These are phyloP conservation scores for Drosophila leonis DNA, from an alignment of 2,888 invertebrate species.

Conservation along the genomic window DNA sequence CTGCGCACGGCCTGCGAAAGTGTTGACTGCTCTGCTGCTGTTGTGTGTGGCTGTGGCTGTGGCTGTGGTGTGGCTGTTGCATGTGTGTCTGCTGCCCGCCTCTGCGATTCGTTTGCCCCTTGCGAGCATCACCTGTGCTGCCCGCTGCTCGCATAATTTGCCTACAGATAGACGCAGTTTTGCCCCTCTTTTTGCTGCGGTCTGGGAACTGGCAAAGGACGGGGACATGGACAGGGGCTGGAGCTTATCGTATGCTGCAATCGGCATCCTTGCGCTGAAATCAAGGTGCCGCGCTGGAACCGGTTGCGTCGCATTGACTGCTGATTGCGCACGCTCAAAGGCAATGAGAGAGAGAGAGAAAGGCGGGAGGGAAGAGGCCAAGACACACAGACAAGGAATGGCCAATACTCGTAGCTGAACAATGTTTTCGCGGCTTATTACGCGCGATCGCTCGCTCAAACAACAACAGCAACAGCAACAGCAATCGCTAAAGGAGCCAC, in stretches of 20 bases:
- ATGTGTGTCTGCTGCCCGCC: constrained; percentile 10
- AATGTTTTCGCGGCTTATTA: constrained; percentile 84
- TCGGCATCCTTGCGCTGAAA: constrained; percentile 63
- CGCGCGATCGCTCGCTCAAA: constrained; percentile 66
- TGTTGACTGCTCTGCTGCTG: constrained; percentile 70
- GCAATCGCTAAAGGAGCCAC: constrained; percentile 57
- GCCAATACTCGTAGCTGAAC: constrained; percentile 68
- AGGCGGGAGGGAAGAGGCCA: neutral
- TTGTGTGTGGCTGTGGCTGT: neutral
- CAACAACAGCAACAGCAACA: constrained; percentile 29
- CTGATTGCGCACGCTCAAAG: constrained; percentile 42
- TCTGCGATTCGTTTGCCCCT: constrained; percentile 17
- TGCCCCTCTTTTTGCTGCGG: constrained; percentile 12
- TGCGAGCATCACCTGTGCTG: constrained; percentile 22
- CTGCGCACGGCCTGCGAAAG: constrained; percentile 65
- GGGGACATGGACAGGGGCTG: neutral
- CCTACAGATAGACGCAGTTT: constrained; percentile 48
- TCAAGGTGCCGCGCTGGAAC: constrained; percentile 69
- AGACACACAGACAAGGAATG: constrained; percentile 14
- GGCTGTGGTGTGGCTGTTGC: neutral
- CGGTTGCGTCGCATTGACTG: constrained; percentile 58
- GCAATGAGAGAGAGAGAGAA: neutral
- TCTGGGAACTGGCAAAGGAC: neutral
- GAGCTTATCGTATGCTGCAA: constrained; percentile 45
- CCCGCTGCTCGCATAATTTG: constrained; percentile 53